Conservation (phyloP, 2,797 vertebrate genomes). For the Melanotaenia maccullochi region DNA sequence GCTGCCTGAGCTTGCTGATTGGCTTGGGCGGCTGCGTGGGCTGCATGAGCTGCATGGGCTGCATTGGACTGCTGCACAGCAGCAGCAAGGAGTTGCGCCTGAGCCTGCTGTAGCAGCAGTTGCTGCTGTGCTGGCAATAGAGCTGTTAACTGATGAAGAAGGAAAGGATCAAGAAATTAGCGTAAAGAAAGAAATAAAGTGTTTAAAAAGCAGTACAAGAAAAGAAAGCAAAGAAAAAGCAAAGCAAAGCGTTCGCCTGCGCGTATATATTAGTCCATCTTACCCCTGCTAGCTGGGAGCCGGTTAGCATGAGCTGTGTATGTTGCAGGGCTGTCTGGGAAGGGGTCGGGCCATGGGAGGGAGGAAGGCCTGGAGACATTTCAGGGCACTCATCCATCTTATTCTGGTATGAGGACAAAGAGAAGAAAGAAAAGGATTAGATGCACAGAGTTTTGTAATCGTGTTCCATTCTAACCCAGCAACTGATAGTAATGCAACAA, state of each 20-base stretch:
- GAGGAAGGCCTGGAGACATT: constrained; percentile 83
- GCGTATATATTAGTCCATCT: constrained; percentile 51
- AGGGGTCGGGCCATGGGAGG: constrained; percentile 78
- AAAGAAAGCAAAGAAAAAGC: constrained; percentile 63
- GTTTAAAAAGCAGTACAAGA: constrained; percentile 59
- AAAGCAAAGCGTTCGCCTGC: constrained; percentile 35
- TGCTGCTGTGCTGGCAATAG: constrained; percentile 94
- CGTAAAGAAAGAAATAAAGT: constrained; percentile 15
- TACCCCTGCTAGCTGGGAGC: constrained; percentile 92
- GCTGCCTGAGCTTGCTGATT: constrained; percentile 87
- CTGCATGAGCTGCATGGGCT: constrained; percentile 85
- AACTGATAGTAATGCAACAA: not conserved
- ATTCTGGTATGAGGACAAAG: constrained; percentile 71
- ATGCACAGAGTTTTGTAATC: not conserved
- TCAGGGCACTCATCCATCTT: constrained; percentile 89
- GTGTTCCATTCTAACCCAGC: not conserved
- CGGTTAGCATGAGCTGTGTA: constrained; percentile 92
- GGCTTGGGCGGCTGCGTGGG: constrained; percentile 80
- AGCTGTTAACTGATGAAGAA: constrained; percentile 84
- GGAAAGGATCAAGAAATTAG: constrained; percentile 10
- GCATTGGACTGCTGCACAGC: constrained; percentile 90
- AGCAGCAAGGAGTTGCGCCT: constrained; percentile 90
- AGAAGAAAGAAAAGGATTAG: not conserved
- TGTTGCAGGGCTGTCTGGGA: constrained; percentile 90
- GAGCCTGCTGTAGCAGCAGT: constrained; percentile 91